Evolutionary conservation across 1,140 invertebrate species (phyloP).

Genomic region (Caenorhabditis brenneri): DNA sequence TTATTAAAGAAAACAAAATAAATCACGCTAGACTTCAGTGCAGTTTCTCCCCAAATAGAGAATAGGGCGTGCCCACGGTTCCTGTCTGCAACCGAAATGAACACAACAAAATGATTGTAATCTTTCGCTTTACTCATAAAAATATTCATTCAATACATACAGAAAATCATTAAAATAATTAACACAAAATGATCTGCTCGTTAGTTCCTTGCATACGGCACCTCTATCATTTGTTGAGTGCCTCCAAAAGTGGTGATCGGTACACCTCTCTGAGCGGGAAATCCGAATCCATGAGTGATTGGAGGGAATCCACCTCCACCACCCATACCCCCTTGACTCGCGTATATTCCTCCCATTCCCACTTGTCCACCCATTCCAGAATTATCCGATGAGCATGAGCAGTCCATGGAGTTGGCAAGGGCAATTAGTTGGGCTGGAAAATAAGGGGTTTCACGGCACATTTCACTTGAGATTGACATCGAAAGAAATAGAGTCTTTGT

Average conservation of each 20-base stretch:
- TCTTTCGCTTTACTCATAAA: too few relatives aligned
- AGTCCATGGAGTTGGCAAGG: slow-evolving; percentile 36
- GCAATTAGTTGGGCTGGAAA: slow-evolving; percentile 45
- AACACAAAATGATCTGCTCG: too few relatives aligned
- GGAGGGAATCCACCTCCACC: neutral
- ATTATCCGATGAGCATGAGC: slow-evolving; percentile 21
- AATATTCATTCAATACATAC: neutral
- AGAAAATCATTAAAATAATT: too few relatives aligned
- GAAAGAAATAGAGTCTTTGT: neutral
- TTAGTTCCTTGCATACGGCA: slow-evolving; percentile 7
- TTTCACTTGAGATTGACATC: neutral
- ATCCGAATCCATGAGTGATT: slow-evolving; percentile 31
- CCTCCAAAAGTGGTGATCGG: neutral
- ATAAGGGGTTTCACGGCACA: neutral
- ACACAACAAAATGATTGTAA: too few relatives aligned
- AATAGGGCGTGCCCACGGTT: too few relatives aligned
- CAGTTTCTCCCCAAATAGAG: too few relatives aligned
- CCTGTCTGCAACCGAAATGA: too few relatives aligned
- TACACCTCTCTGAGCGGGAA: slow-evolving; percentile 2
- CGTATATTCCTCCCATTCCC: slow-evolving; percentile 35
- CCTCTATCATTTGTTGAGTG: slow-evolving; percentile 22
- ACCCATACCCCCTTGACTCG: slow-evolving; percentile 26
- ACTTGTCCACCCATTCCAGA: neutral
- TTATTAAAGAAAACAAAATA: too few relatives aligned
- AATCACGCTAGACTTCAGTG: too few relatives aligned